These are phyloP conservation scores for Lucilia cuprina DNA, from an alignment of 1,140 invertebrate species.

Conservation along the genomic window DNA sequence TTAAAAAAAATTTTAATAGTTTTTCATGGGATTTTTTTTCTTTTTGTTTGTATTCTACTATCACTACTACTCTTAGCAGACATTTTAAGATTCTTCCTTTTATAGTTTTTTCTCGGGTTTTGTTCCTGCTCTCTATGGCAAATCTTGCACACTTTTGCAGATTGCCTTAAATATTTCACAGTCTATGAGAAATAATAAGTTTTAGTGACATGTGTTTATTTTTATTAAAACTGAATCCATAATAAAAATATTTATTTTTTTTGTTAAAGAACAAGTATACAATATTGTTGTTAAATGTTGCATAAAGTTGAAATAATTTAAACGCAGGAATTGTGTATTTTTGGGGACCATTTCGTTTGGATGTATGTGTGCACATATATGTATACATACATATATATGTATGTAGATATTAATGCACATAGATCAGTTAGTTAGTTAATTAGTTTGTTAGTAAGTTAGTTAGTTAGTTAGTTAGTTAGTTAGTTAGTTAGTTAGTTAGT, in stretches of 20 bases:
- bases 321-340: background rate
- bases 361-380: too few species aligned
- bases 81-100: slow-evolving; percentile 6
- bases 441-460: too few species aligned
- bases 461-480: too few species aligned
- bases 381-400: too few species aligned
- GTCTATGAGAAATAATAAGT: slow-evolving; percentile 62
- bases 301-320: slow-evolving; percentile 24
- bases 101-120: background rate
- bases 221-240: slow-evolving; percentile 26
- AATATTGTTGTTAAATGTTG: slow-evolving; percentile 23
- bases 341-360: background rate
- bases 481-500: too few species aligned
- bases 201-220: slow-evolving; percentile 53
- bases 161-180: slow-evolving; percentile 54
- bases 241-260: background rate
- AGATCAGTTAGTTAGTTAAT: too few species aligned
- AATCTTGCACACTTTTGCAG: slow-evolving; percentile 41
- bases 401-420: too few species aligned
- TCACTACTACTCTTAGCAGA: background rate
- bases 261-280: background rate
- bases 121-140: background rate
- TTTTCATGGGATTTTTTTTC: background rate
- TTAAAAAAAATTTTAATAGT: background rate
- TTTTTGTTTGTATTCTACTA: background rate